These are phyloP conservation scores for Phataginus tricuspis DNA, from an alignment of 2,797 vertebrate genomes.

Conservation along the genomic window DNA sequence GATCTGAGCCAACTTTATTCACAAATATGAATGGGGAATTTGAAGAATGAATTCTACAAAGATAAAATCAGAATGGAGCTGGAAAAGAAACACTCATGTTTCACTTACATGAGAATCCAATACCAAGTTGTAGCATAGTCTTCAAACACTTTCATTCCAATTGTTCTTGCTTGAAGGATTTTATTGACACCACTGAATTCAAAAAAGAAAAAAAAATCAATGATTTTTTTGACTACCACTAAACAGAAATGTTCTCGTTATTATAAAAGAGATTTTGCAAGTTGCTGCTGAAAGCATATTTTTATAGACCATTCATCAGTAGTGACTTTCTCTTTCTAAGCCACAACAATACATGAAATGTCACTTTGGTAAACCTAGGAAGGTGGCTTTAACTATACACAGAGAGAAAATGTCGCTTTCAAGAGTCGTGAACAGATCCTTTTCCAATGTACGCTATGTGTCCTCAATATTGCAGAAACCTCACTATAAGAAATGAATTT, in stretches of 20 bases:
- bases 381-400: neutral
- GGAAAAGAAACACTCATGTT: neutral
- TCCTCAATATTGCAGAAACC: neutral
- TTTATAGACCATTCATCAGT: constrained; percentile 6
- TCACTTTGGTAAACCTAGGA: neutral
- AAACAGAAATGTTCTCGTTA: constrained; percentile 5
- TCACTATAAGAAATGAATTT: neutral
- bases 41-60: neutral
- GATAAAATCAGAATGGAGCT: neutral
- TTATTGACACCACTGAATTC: constrained; percentile 90
- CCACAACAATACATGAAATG: neutral
- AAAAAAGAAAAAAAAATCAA: constrained; percentile 71
- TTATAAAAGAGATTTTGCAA: constrained; percentile 29
- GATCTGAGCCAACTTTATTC: neutral
- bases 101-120: constrained; percentile 97
- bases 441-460: neutral
- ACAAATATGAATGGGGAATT: neutral
- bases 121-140: constrained; percentile 96
- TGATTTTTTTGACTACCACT: constrained; percentile 65
- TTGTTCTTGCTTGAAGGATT: constrained; percentile 92
- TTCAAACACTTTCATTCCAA: constrained; percentile 95
- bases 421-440: neutral
- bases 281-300: neutral
- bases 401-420: neutral
- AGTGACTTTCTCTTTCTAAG: constrained; percentile 9